A percentile compares a stretch with the other conserved stretches of the same genome.
These are phyloP conservation scores for Potamarius usumacintae DNA, from an alignment of 2,113 vertebrate genomes.

Conservation along the genomic window DNA sequence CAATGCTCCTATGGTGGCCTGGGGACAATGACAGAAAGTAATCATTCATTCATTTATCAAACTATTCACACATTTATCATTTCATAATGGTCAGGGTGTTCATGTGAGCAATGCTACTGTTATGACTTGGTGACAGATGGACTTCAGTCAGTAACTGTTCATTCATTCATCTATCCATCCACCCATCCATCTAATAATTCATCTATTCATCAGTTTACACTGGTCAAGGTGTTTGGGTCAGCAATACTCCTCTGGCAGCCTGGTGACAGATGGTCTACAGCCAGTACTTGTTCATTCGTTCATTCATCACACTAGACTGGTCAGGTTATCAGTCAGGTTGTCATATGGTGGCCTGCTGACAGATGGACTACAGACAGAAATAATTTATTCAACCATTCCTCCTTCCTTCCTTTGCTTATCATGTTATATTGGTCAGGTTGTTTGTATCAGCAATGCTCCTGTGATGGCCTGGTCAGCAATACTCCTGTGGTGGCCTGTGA, in stretches of 20 bases:
- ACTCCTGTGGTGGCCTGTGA: too few relatives aligned
- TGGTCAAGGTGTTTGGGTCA: neutral
- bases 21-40: neutral
- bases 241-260: neutral
- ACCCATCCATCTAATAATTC: neutral
- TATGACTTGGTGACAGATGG: neutral
- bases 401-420: neutral
- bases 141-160: neutral
- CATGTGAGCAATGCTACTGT: neutral
- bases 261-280: neutral
- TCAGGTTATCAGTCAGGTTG: neutral
- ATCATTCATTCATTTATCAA: neutral
- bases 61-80: neutral
- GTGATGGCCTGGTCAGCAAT: too few relatives aligned
- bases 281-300: too few relatives aligned
- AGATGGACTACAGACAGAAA: neutral
- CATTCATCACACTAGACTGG: neutral
- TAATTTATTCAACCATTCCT: neutral
- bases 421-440: neutral
- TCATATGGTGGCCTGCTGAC: neutral
- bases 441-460: neutral
- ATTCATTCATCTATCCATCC: neutral
- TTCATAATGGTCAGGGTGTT: neutral
- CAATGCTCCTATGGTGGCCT: neutral
- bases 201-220: neutral